A percentile compares a stretch with the other conserved stretches of the same genome.
These are phyloP conservation scores for Agelastica alni DNA, from an alignment of 2,888 invertebrate species.

Conservation along the genomic window DNA sequence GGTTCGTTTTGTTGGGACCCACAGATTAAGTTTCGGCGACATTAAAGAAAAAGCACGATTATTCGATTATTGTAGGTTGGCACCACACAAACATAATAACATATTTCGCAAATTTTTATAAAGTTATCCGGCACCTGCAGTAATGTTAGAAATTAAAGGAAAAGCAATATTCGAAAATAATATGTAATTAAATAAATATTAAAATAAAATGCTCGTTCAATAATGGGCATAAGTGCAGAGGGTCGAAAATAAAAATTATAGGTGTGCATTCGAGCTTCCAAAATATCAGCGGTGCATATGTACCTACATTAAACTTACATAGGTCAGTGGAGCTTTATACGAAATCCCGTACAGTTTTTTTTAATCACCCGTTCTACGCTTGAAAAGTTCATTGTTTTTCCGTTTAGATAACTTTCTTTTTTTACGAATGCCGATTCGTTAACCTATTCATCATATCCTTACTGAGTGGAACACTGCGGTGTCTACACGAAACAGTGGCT, in stretches of 20 bases:
- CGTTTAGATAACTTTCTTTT: too few relatives aligned
- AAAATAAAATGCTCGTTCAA: slow-evolving; percentile 34
- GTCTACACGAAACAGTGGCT: too few relatives aligned
- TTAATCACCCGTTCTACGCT: too few relatives aligned
- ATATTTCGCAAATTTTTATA: slow-evolving; percentile 36
- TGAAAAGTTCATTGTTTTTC: too few relatives aligned
- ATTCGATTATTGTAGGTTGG: slow-evolving; percentile 34
- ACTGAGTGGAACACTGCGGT: too few relatives aligned
- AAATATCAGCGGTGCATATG: slow-evolving; percentile 3
- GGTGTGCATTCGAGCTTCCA: slow-evolving; percentile 19
- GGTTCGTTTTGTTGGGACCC: too few relatives aligned
- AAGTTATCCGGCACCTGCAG: slow-evolving; percentile 38
- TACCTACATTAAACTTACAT: too few relatives aligned
- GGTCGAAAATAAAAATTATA: slow-evolving; percentile 27
- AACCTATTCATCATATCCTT: too few relatives aligned
- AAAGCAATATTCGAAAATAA: slow-evolving; percentile 35
- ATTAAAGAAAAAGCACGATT: slow-evolving; percentile 29
- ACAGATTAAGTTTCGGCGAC: slow-evolving; percentile 32
- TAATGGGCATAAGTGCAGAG: slow-evolving; percentile 28
- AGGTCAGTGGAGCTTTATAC: too few relatives aligned
- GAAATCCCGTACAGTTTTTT: too few relatives aligned
- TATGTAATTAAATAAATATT: slow-evolving; percentile 38
- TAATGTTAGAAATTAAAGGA: slow-evolving; percentile 38
- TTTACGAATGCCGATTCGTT: too few relatives aligned
- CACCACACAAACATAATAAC: slow-evolving; percentile 32